These are phyloP conservation scores for Ernsta delagoae DNA, from an alignment of 2,888 invertebrate species.

Conservation along the genomic window DNA sequence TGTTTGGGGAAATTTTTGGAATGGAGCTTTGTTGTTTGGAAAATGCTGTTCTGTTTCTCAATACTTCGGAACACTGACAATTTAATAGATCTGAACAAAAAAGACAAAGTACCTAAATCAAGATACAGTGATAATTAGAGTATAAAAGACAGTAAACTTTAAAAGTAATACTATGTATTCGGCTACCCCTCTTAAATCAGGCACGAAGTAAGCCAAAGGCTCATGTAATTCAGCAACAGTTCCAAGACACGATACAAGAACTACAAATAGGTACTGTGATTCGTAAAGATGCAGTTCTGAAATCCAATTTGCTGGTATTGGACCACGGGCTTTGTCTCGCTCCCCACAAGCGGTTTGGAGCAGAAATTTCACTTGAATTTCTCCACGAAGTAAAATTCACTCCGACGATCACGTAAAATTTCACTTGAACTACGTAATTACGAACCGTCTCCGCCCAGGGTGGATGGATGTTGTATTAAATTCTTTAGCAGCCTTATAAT, in stretches of 20 bases:
- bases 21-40: constrained; percentile 13
- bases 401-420: constrained; percentile 49
- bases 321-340: constrained; percentile 47
- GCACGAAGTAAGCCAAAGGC: not conserved
- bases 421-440: constrained; percentile 62
- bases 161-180: too few relatives aligned
- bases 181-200: too few relatives aligned
- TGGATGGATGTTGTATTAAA: constrained; percentile 61
- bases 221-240: not conserved
- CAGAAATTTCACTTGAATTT: constrained; percentile 69
- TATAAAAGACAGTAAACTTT: too few relatives aligned
- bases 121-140: too few relatives aligned
- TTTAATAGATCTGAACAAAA: not conserved
- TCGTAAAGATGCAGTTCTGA: constrained; percentile 50
- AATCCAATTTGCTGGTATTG: constrained; percentile 67
- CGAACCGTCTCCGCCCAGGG: constrained; percentile 47
- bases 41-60: not conserved
- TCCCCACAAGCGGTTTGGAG: constrained; percentile 38
- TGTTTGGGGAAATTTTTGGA: constrained; percentile 9
- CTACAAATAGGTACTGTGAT: constrained; percentile 22
- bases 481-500: constrained; percentile 54
- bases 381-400: constrained; percentile 44
- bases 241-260: constrained; percentile 15
- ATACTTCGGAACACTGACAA: not conserved
- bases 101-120: too few relatives aligned